Percentiles rank a stretch among this genome's conserved stretches.
These are phyloP conservation scores for Rhyacichthys aspro DNA, from an alignment of 2,797 vertebrate genomes.

Conservation along the genomic window DNA sequence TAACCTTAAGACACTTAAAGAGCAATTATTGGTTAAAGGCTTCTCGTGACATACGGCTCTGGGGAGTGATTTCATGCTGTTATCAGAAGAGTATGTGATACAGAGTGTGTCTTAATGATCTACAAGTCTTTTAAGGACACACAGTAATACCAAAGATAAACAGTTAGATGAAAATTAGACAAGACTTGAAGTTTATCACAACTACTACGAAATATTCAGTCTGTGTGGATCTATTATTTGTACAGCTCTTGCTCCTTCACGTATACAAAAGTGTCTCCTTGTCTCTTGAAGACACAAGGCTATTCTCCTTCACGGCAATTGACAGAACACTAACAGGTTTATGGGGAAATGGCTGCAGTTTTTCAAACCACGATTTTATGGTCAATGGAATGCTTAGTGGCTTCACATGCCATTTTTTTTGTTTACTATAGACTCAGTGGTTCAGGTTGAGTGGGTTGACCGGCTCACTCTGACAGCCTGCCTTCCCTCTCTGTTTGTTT, in stretches of 20 bases:
- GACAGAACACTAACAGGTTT: not conserved
- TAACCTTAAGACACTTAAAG: slow-evolving; percentile 21
- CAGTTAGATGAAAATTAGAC: not conserved
- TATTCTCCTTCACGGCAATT: slow-evolving; percentile 1
- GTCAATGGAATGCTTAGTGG: not conserved
- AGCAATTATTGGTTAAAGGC: slow-evolving; percentile 21
- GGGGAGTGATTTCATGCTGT: slow-evolving; percentile 13
- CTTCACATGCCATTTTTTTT: not conserved
- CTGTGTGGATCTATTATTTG: not conserved
- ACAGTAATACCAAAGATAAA: not conserved
- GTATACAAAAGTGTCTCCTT: slow-evolving; percentile 9
- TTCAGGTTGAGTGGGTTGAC: slow-evolving; percentile 13
- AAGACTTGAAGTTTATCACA: too few relatives aligned
- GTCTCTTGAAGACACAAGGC: not conserved
- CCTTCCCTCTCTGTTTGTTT: too few relatives aligned
- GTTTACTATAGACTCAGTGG: not conserved
- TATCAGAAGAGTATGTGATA: slow-evolving; percentile 10
- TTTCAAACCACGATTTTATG: not conserved
- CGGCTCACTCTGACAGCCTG: not conserved
- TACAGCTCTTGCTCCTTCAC: slow-evolving; percentile 13
- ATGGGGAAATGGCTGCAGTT: not conserved
- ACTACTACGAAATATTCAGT: not conserved
- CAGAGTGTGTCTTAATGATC: not conserved
- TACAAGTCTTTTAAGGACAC: not conserved
- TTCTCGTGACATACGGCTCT: slow-evolving; percentile 19